Base-by-base conservation (phyloP, 2,797 vertebrate genomes). In the Pseudocheirus occidentalis region DNA sequence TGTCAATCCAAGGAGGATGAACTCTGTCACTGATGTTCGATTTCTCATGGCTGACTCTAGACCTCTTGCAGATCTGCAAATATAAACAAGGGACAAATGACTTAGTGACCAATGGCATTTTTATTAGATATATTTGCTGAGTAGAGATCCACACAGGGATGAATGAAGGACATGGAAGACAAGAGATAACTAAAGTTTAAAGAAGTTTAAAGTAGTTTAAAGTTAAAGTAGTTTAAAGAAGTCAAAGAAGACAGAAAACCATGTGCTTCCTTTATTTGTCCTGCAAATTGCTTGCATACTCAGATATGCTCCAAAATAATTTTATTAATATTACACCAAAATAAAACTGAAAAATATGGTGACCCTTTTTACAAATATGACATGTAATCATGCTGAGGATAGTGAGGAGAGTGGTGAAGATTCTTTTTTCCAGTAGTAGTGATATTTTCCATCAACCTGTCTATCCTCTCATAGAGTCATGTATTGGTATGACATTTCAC, bases 1-100 rank as follows among this genome's bases (percentile, higher is more conserved):
- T 10, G 91, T 93, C 28, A 95, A 58, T 81, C 91, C 92, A 24
- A 96, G 31, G 34, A 96, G 94, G 91, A 97, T 89, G 46, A 97
- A 97, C 58, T 96, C 59, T 90, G 1, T 90, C 58, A 95, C 10
- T 50, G 91, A 91, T 28, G 92, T 95, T 54, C 91, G 55, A 92
- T 98, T 97, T 91, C 27, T 6, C 62, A 93, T 97, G 40, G 12
- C 13, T 91, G 40, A 81, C 13, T 0, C 81, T 56, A 95, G 73
- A 66, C n/a, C 92, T 95, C 29, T 91, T 13, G 12, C 9, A 56
- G 3, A 0, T 95, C 97, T 92, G 46, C 46, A 87, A 16, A 40
- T 62, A 57, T 95, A 97, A 96, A 73, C 34, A 96, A 57, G 4
- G 93, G n/a, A 81, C 16, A 73, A 46, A 87, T 50, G 40, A 50